Conservation (phyloP, 2,888 invertebrate species). For the Urechis unicinctus region DNA sequence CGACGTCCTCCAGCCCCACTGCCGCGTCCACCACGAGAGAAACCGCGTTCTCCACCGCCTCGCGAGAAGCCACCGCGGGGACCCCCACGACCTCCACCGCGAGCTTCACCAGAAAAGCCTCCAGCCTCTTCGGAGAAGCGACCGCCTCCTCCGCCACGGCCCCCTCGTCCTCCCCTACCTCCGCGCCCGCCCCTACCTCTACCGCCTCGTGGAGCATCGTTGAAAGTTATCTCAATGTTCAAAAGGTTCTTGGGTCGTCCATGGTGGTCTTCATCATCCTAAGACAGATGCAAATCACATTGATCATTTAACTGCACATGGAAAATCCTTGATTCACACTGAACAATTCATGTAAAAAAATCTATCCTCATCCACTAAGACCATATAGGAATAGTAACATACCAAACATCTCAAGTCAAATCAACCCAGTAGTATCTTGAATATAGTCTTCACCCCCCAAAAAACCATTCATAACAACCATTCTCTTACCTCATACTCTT, state of each 20-base stretch:
- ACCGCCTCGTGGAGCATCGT: slow-evolving; percentile 24
- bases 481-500: slow-evolving; percentile 40
- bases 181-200: slow-evolving; percentile 15
- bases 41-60: slow-evolving; percentile 19
- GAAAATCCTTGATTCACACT: too few relatives aligned
- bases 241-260: slow-evolving; percentile 32
- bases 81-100: slow-evolving; percentile 20
- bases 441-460: too few relatives aligned
- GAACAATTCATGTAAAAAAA: too few relatives aligned
- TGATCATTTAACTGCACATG: too few relatives aligned
- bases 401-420: too few relatives aligned
- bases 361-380: too few relatives aligned
- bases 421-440: too few relatives aligned
- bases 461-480: too few relatives aligned
- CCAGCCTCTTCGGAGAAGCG: slow-evolving; percentile 16
- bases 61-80: slow-evolving; percentile 17
- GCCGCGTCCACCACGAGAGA: slow-evolving; percentile 10
- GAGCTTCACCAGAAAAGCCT: slow-evolving; percentile 14
- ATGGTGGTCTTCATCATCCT: slow-evolving; percentile 23
- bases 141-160: slow-evolving; percentile 6
- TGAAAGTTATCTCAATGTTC: slow-evolving; percentile 47
- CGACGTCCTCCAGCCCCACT: slow-evolving; percentile 14
- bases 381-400: too few relatives aligned
- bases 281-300: slow-evolving; percentile 5
- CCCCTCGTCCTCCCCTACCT: slow-evolving; percentile 21